Base-by-base conservation (phyloP, 2,888 invertebrate species). In the Acrobasis consociella region DNA sequence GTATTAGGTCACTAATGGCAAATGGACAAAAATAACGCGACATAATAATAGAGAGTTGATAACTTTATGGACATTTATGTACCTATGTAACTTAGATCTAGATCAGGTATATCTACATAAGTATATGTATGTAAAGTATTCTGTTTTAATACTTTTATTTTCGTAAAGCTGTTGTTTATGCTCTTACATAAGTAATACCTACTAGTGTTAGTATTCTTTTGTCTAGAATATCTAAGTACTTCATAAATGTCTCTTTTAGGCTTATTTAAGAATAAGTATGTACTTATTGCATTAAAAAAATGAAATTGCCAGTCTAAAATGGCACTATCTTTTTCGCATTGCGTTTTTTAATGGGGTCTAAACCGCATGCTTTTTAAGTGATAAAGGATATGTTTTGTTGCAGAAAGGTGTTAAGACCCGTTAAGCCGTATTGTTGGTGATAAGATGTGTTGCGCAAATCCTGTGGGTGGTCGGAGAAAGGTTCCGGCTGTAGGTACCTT, bases 391-490 rank as follows among this genome's bases (percentile, higher is more conserved):
- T 63, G 59, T 64, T 69, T 80, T 81, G 69, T 76, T 60, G 39
- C 39, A 64, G 62, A 67, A 65, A 73, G 62, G 69, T 72, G 69
- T 72, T 68, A 67, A 67, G 64, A 66, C 72, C 81, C 78, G 80
- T 78, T 81, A 82, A 64, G 69, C 56, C 63, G 69, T 67, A 67
- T 68, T 60, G 62, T 62, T 49, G 67, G 65, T 75, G 87, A 87
- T 89, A 85, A 84, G 66, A 72, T 69, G 69, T 72, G 73, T 82
- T 87, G 83, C 81, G 86, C 85, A 87, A 86, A 87, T 79, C 72
- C 73, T 65, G 72, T 74, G 84, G 84, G 75, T 86, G 83, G 85
- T 75, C 79, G 72, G 79, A 74, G 79, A 83, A 86, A 84, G 80
- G 73, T 72, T 69, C 69, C 68, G 68, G 68, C 72, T 73, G 68